Evolutionary conservation across 2,113 vertebrate species (phyloP).

Genomic region (Cheilinus undulatus): DNA sequence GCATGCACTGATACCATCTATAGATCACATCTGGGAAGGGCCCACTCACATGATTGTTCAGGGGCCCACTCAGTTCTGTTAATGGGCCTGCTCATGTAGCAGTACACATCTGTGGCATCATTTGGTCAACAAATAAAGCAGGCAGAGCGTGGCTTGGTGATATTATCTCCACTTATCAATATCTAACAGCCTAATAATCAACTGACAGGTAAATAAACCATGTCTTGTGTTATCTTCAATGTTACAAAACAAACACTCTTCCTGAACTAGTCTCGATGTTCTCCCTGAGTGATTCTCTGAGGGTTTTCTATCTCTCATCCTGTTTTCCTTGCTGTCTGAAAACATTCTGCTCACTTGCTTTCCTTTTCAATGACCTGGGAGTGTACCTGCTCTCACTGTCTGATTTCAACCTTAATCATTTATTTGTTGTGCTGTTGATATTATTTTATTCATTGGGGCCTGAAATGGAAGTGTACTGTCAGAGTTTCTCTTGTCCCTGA

Average conservation of each 20-base stretch:
- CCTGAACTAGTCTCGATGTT: neutral
- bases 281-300: neutral
- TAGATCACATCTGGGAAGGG: no score
- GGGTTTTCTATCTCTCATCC: constrained; percentile 6
- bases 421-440: neutral
- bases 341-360: neutral
- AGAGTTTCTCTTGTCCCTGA: constrained; percentile 37
- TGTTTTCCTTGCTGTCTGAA: neutral
- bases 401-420: constrained; percentile 23
- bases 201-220: neutral
- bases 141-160: neutral
- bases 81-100: no score
- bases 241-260: neutral
- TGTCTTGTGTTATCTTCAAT: neutral
- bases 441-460: constrained; percentile 44
- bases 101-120: no score
- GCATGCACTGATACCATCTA: no score
- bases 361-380: constrained; percentile 31
- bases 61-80: no score
- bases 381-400: constrained; percentile 25
- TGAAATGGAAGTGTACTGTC: constrained; percentile 42
- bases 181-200: neutral
- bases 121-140: neutral
- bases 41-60: no score
- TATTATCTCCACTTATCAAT: neutral